Evolutionary conservation across 35 echinoderm and acorn worm species (phyloP).

Genomic region (Ophiothrix spiculata): DNA sequence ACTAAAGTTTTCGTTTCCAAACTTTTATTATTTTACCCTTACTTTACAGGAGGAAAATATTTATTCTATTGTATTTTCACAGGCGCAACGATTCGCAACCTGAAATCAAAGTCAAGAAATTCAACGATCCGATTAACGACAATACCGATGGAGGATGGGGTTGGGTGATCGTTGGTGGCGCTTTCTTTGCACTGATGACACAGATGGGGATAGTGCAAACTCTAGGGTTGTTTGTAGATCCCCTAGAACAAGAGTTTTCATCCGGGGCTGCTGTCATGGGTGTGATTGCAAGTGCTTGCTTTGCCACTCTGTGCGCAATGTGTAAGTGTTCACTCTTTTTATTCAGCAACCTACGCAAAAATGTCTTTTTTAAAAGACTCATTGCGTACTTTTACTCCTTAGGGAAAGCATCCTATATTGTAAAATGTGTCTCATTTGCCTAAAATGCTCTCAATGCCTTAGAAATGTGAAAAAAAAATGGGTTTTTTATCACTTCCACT

Average conservation of each 20-base stretch:
- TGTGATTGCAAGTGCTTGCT: conserved; percentile 23
- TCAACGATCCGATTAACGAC: background rate
- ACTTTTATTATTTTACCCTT: no score
- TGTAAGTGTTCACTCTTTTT: no score
- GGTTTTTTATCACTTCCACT: no score
- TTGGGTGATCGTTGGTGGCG: conserved; percentile 4
- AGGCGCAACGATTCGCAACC: background rate
- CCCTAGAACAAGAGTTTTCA: conserved; percentile 18
- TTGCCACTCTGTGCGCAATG: conserved; percentile 7
- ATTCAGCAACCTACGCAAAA: no score
- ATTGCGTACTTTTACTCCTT: no score
- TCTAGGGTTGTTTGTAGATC: conserved; percentile 21
- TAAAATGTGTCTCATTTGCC: no score
- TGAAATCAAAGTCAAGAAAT: background rate
- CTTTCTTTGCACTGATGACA: conserved; percentile 26
- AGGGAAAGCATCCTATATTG: no score
- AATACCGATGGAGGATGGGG: conserved; percentile 34
- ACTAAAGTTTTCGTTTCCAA: no score
- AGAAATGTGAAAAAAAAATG: no score
- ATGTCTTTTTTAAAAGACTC: no score
- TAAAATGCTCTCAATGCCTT: no score
- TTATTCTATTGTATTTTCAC: background rate
- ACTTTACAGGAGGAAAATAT: no score
- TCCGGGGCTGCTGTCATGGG: conserved; percentile 12
- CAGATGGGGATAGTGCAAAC: conserved; percentile 26